Base-by-base conservation (phyloP, 2,888 invertebrate genomes). In the Erebia palarica region DNA sequence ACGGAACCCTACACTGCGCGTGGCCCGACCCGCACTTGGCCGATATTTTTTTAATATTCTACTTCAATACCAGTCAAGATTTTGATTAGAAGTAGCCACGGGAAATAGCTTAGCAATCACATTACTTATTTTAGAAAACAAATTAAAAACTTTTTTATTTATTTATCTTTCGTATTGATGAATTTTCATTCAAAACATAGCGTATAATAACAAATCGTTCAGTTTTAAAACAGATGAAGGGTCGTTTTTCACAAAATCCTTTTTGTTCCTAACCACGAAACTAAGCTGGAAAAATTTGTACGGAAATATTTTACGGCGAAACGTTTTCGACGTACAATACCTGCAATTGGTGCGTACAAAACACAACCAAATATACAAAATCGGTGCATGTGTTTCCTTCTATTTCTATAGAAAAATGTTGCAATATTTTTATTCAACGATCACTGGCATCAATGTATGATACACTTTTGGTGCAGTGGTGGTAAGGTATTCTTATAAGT, bases 141-240 rank as follows among this genome's bases (percentile, higher is more conserved):
- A 10, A 10, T n/a, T n/a, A 47, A 47, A 47, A 13, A 47, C 47
- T 58, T 13, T 27, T 7, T 13, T 27, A 27, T 58, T n/a, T 8
- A 36, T 27, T 8, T 58, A n/a, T 11, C 10, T 44, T 60, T 60
- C 10, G 16, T 10, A 60, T 60, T 42, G 60, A 47, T 61, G 47
- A 44, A 18, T 61, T 61, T 61, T 44, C 11, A 61, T 44, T 61
- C 61, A 53, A 72, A 73, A 64, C 68, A 70, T 63, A 66, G 55
- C 64, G 74, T 74, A 60, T 60, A 75, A 75, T 76, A 78, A 78
- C 74, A 78, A 78, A 78, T 78, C 71, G 74, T 73, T 75, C 74
- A 68, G 75, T 74, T 78, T n/a, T 74, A 72, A 75, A 78, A 74
- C 74, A 78, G 75, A 76, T 75, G 78, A 75, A 78, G 75, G 77